These are phyloP conservation scores for Engystomops pustulosus DNA, from an alignment of 2,113 vertebrate genomes.

Conservation along the genomic window DNA sequence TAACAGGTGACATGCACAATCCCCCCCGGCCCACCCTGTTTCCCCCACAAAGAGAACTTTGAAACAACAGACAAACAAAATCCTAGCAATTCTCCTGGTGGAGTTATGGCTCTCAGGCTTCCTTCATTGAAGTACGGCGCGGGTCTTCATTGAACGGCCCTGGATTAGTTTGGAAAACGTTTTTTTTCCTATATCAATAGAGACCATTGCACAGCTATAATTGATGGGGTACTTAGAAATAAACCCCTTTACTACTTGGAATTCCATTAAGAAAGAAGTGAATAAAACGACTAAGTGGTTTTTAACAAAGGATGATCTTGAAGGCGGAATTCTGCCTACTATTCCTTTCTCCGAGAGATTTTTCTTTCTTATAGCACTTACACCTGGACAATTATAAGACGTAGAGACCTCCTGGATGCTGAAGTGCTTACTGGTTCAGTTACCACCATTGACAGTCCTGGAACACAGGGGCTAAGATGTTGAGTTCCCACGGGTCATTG, in stretches of 20 bases:
- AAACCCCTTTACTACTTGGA: constrained; percentile 43
- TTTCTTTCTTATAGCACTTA: constrained; percentile 30
- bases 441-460: neutral
- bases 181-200: constrained; percentile 41
- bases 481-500: constrained; percentile 41
- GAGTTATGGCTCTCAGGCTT: constrained; percentile 23
- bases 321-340: constrained; percentile 2
- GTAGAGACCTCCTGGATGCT: constrained; percentile 40
- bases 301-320: constrained; percentile 33
- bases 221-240: constrained; percentile 57
- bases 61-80: constrained; percentile 60
- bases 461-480: constrained; percentile 20
- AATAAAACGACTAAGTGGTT: constrained; percentile 33
- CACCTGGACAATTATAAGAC: constrained; percentile 38
- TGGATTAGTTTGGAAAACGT: constrained; percentile 53
- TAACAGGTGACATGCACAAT: constrained; percentile 74
- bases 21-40: constrained; percentile 62
- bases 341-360: constrained; percentile 7
- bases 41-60: constrained; percentile 57
- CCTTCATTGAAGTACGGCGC: constrained; percentile 43
- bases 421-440: constrained; percentile 41
- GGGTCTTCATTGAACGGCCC: constrained; percentile 44
- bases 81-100: constrained; percentile 47
- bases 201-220: constrained; percentile 39
- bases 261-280: constrained; percentile 35